Conservation (phyloP, 2,113 vertebrate species). For the Forbesichthys papilliferus region DNA sequence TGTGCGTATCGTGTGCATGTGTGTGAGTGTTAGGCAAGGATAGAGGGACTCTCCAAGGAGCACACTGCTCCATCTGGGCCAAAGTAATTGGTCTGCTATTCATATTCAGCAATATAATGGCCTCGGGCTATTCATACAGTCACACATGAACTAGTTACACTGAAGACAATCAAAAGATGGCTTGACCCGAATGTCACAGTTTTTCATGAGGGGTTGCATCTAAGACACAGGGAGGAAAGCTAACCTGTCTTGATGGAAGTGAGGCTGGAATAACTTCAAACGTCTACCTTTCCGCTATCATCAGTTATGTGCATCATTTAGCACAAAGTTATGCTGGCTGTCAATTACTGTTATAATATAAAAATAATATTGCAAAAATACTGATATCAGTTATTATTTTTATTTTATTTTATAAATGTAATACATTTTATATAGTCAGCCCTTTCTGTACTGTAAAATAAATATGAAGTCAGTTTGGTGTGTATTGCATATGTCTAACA, state of each 20-base stretch:
- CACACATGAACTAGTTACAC: constrained; percentile 72
- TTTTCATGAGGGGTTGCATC: constrained; percentile 27
- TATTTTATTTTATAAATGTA: too few species aligned
- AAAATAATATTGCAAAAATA: too few species aligned
- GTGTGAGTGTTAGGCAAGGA: constrained; percentile 40
- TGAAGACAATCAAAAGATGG: constrained; percentile 63
- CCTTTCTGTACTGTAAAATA: not conserved
- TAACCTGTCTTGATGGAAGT: constrained; percentile 31
- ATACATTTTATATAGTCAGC: too few species aligned
- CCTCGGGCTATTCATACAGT: constrained; percentile 69
- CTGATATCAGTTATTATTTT: too few species aligned
- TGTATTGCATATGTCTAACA: not conserved
- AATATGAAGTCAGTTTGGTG: not conserved
- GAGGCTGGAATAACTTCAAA: constrained; percentile 20
- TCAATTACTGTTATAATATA: not conserved
- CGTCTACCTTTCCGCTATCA: constrained; percentile 17
- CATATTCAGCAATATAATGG: constrained; percentile 76
- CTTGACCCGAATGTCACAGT: constrained; percentile 61
- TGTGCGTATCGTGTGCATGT: constrained; percentile 3
- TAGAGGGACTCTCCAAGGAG: constrained; percentile 61
- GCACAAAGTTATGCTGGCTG: constrained; percentile 16
- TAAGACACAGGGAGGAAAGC: constrained; percentile 29
- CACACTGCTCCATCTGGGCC: constrained; percentile 71
- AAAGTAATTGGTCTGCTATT: constrained; percentile 78
- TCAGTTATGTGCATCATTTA: constrained; percentile 19